These are phyloP conservation scores for Valencia hispanica DNA, from an alignment of 2,797 vertebrate species.

Conservation along the genomic window DNA sequence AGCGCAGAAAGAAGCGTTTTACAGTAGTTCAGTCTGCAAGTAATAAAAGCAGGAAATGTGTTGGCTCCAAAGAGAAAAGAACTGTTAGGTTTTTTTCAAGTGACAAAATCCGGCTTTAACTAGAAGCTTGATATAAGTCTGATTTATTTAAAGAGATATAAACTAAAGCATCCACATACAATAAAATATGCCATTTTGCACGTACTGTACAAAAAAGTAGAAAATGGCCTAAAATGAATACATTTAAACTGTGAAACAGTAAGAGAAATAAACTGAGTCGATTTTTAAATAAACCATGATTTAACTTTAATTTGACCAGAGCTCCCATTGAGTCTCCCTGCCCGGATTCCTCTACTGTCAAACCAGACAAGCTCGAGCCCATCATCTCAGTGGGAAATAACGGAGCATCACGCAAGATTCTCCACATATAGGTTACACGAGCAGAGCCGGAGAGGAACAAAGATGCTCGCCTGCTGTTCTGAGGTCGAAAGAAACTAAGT, in stretches of 20 bases:
- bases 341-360: constrained; percentile 36
- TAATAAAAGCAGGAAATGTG: neutral
- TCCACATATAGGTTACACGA: constrained; percentile 43
- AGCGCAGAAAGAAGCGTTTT: neutral
- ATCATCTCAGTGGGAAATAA: constrained; percentile 51
- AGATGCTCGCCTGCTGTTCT: constrained; percentile 30
- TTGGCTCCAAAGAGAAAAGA: neutral
- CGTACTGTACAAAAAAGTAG: neutral
- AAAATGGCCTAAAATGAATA: too few relatives aligned
- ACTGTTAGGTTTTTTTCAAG: neutral
- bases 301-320: too few relatives aligned
- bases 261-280: too few relatives aligned
- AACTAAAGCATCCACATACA: neutral
- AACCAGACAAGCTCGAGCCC: constrained; percentile 50
- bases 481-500: constrained; percentile 37
- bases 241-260: neutral
- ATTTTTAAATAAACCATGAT: too few relatives aligned
- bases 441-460: constrained; percentile 25
- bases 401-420: constrained; percentile 46
- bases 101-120: neutral
- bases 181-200: neutral
- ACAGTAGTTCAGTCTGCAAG: neutral
- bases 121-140: neutral
- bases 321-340: constrained; percentile 32
- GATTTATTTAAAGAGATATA: neutral